These are phyloP conservation scores for Zhuqinia jingwanae DNA, from an alignment of 2,888 invertebrate genomes.

Conservation along the genomic window DNA sequence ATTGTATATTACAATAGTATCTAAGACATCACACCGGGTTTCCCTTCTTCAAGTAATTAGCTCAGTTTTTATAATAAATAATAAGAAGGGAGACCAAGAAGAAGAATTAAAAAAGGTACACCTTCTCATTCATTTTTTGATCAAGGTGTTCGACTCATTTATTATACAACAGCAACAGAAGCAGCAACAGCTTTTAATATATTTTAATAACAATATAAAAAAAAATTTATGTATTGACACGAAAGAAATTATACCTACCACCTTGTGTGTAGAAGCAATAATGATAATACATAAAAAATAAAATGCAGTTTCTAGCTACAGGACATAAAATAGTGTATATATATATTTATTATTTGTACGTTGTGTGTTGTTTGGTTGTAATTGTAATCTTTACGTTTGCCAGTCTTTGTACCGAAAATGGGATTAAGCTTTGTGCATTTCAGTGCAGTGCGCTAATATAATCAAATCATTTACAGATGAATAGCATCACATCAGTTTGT, in stretches of 20 bases:
- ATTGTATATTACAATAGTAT: not conserved
- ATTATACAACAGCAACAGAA: constrained; percentile 9
- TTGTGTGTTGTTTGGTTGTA: not conserved
- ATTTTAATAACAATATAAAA: constrained; percentile 1
- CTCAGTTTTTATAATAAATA: constrained; percentile 35
- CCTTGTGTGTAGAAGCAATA: too few species aligned
- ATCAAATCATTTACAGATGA: constrained; percentile 36
- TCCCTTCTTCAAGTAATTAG: constrained; percentile 37
- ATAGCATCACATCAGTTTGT: not conserved
- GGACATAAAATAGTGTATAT: too few species aligned
- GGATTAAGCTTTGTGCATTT: constrained; percentile 49
- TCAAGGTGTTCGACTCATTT: constrained; percentile 39
- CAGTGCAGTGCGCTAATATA: constrained; percentile 23
- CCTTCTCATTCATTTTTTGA: constrained; percentile 42
- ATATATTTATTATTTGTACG: too few species aligned
- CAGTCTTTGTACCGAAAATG: constrained; percentile 45
- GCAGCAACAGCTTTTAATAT: constrained; percentile 2
- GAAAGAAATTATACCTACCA: not conserved
- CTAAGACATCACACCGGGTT: too few species aligned
- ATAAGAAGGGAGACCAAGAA: too few species aligned
- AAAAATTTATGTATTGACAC: constrained; percentile 54
- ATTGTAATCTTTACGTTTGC: not conserved
- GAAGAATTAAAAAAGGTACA: not conserved
- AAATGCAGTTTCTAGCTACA: too few species aligned
- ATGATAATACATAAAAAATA: too few species aligned